These are phyloP conservation scores for Brenthis daphne DNA, from an alignment of 2,888 invertebrate species.

Conservation along the genomic window DNA sequence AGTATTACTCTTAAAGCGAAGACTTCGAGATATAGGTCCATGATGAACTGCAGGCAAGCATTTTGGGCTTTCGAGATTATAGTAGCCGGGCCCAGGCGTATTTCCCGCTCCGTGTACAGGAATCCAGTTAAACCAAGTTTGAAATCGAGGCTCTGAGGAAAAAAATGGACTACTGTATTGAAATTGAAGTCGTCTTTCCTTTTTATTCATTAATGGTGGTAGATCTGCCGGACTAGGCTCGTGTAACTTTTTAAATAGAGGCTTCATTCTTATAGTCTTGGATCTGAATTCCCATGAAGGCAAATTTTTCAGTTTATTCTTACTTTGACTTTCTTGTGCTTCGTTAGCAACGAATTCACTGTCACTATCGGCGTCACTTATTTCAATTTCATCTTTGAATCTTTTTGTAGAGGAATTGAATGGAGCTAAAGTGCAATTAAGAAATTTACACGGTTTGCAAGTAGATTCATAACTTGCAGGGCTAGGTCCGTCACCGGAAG, in stretches of 20 bases:
- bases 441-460: conserved; percentile 45
- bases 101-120: conserved; percentile 51
- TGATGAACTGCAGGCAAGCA: conserved; percentile 56
- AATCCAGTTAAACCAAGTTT: conserved; percentile 65
- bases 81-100: conserved; percentile 65
- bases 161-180: conserved; percentile 61
- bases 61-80: conserved; percentile 51
- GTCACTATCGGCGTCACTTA: conserved; percentile 29
- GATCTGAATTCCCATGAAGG: conserved; percentile 66
- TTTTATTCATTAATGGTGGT: conserved; percentile 38
- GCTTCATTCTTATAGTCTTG: conserved; percentile 59
- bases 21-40: conserved; percentile 57
- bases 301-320: conserved; percentile 39
- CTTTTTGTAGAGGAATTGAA: conserved; percentile 59
- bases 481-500: conserved; percentile 56
- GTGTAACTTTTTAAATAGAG: conserved; percentile 48
- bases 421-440: conserved; percentile 53
- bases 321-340: conserved; percentile 10
- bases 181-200: conserved; percentile 42
- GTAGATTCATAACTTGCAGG: conserved; percentile 57
- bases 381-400: conserved; percentile 53
- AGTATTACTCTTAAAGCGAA: conserved; percentile 50
- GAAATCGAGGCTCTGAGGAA: conserved; percentile 63
- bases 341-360: conserved; percentile 34
- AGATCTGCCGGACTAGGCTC: conserved; percentile 60